These are phyloP conservation scores for Ceuthmochares aereus DNA, from an alignment of 2,113 vertebrate species.

Conservation along the genomic window DNA sequence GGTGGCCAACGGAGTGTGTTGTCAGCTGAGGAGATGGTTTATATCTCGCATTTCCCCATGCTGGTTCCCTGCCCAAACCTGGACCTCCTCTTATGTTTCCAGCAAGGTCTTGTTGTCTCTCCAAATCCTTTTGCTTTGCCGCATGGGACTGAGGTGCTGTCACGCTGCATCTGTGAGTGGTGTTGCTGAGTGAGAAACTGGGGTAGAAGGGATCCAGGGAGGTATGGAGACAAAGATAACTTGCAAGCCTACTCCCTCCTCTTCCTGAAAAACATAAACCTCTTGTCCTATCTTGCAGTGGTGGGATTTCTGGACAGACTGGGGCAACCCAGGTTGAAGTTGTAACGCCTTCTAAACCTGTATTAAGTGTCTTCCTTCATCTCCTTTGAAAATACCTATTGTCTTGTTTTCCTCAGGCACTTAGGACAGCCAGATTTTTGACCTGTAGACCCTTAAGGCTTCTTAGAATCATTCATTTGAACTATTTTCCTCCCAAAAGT, in stretches of 20 bases:
- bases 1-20: not conserved
- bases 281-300: not conserved
- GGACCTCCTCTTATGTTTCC: not conserved
- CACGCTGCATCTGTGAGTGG: not conserved
- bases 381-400: not conserved
- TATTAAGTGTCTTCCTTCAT: not conserved
- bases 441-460: not conserved
- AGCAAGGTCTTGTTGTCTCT: not conserved
- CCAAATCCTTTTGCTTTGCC: not conserved
- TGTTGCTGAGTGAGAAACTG: not conserved
- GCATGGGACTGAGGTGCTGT: rapidly evolving
- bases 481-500: not conserved
- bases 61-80: not conserved
- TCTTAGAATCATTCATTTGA: not conserved
- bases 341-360: not conserved
- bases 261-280: not conserved
- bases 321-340: not conserved
- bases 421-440: not conserved
- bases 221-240: not conserved
- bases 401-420: not conserved
- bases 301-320: not conserved
- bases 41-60: not conserved
- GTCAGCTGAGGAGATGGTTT: slow-evolving; percentile 14
- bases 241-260: not conserved
- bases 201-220: not conserved